A percentile compares a stretch with the other conserved stretches of the same genome.
Evolutionary conservation across 2,888 invertebrate species (phyloP).

Genomic region (Cantharis rustica): DNA sequence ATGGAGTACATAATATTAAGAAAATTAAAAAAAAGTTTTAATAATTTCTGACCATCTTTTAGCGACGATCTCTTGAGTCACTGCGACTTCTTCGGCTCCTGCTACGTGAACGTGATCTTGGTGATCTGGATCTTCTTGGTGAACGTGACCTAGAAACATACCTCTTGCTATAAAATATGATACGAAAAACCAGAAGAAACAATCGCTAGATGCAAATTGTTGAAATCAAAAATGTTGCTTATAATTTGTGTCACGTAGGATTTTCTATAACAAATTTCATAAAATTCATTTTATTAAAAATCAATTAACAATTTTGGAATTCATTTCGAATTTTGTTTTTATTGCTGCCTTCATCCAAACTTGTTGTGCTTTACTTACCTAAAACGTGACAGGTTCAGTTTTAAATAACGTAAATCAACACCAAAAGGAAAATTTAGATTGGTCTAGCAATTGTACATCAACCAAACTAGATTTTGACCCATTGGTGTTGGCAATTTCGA

Average conservation of each 20-base stretch:
- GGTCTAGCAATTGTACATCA: not conserved
- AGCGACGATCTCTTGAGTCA: slow-evolving; percentile 64
- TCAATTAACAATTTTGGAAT: slow-evolving; percentile 2
- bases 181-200: not conserved
- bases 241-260: not conserved
- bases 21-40: not conserved
- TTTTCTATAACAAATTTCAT: slow-evolving; percentile 1
- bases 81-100: slow-evolving; percentile 63
- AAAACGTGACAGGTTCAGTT: not conserved
- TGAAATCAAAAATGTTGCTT: not conserved
- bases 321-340: not conserved
- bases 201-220: not conserved
- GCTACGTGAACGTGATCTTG: slow-evolving; percentile 61
- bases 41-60: slow-evolving; percentile 27
- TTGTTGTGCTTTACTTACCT: not conserved
- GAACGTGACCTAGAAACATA: slow-evolving; percentile 53
- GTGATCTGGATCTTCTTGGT: slow-evolving; percentile 53
- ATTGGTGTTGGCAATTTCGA: not conserved
- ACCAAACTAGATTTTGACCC: not conserved
- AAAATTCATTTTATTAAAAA: not conserved
- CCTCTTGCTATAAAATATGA: slow-evolving; percentile 1
- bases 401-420: not conserved
- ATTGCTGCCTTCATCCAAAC: not conserved
- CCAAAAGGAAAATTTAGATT: not conserved
- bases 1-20: not conserved